Evolutionary conservation across 2,888 invertebrate species (phyloP), one percentile per base, ranked within the genome.

Genomic region (Smittia aterrima): DNA sequence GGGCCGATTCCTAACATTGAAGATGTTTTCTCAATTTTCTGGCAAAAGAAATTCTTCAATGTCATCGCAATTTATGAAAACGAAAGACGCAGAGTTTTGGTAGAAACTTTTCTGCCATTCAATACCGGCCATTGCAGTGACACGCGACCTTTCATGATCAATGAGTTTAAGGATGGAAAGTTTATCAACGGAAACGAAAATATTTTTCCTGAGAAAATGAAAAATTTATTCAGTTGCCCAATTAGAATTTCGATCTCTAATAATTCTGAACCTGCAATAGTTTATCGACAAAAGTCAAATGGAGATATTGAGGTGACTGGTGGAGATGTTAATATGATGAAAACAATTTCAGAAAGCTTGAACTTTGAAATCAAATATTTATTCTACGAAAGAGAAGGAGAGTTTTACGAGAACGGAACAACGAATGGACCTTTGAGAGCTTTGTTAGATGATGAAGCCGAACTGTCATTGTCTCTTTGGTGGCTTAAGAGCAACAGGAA

Each of bases 401-500:
- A 53, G 2, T 25, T 71, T 3, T 32, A 22, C 2, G 70, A 71
- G 11, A 71, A 71, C 13, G 70, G 70, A n/a, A 54, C 53, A 18
- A 20, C 70, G 4, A 16, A 16, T 22, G 70, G 70, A 1, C 27
- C 54, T n/a, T 54, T 27, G 13, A 54, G 27, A 13, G 53, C 27
- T 53, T 53, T 71, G n/a, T 16, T 71, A 6, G 13, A 71, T 22
- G 54, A n/a, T 6, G 3, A 22, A 3, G 41, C 20, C 18, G 70
- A 71, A 9, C 1, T 71, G 1, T 40, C 68, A 4, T 22, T 68
- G 3, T 40, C 41, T 41, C 22, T 41, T 41, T 7, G 40, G 47
- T 68, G 68, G 68, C 24, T 68, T 0, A 68, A 68, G 41, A 24
- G 41, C 9, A 68, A 68, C 41, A 18, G 68, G 1, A 41, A 41